A percentile compares a stretch with the other conserved stretches of the same genome.
phyloP scores from a whole-genome alignment of 2,888 invertebrate species.

The Eupithecia insigniata region DNA sequence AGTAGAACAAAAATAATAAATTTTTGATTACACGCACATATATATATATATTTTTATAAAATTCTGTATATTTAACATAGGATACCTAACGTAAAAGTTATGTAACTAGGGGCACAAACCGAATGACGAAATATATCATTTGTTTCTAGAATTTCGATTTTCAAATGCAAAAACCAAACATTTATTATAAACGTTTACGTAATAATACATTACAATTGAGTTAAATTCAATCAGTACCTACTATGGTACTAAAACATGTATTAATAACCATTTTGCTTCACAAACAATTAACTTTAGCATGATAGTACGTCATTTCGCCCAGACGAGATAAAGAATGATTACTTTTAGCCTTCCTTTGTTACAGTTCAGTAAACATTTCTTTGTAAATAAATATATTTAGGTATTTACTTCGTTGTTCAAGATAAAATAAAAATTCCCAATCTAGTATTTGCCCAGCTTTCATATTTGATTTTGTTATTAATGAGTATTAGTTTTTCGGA shows the following conservation, averaged over 20 bases:
- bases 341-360: slow-evolving; percentile 1
- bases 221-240: no score
- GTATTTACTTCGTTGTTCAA: background rate
- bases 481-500: background rate
- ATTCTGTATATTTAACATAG: background rate
- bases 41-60: background rate
- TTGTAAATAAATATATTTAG: background rate
- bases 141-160: background rate
- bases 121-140: background rate
- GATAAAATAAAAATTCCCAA: background rate
- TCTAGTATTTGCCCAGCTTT: background rate
- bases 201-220: background rate
- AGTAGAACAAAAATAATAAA: background rate
- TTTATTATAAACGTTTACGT: background rate
- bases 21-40: background rate
- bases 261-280: background rate
- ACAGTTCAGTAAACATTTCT: background rate
- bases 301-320: background rate
- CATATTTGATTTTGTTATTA: background rate
- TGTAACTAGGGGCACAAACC: background rate
- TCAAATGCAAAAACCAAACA: background rate
- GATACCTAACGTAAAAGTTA: background rate
- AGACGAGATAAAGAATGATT: background rate
- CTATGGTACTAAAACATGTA: background rate
- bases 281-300: background rate